Evolutionary conservation across 2,797 vertebrate genomes (phyloP).

Genomic region (Chrysocyon brachyurus): DNA sequence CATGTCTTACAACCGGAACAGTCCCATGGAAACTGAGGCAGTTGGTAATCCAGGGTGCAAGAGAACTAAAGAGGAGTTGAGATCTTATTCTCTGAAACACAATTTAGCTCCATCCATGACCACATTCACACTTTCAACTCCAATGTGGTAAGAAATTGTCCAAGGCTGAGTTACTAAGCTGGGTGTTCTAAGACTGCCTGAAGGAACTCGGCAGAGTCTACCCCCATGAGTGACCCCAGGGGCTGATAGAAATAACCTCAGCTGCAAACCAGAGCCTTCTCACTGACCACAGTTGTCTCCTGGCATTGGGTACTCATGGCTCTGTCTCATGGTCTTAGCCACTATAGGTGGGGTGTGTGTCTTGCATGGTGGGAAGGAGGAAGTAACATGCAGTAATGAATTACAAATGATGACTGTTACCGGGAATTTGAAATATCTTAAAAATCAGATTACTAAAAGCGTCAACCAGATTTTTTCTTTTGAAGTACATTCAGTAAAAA

Average conservation of each 20-base stretch:
- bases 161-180: background rate
- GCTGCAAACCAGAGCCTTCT: background rate
- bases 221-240: background rate
- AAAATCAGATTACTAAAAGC: constrained; percentile 12
- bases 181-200: constrained; percentile 49
- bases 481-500: background rate
- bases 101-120: background rate
- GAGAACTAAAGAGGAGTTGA: constrained; percentile 27
- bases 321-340: background rate
- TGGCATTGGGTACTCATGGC: background rate
- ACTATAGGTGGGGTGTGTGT: background rate
- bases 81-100: constrained; percentile 45
- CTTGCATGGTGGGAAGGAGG: background rate
- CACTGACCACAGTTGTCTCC: background rate
- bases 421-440: background rate
- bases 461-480: background rate
- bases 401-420: background rate
- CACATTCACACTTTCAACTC: constrained; percentile 48
- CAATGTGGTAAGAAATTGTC: background rate
- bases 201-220: constrained; percentile 33
- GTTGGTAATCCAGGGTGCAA: constrained; percentile 54
- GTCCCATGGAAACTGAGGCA: constrained; percentile 70
- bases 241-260: background rate
- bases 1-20: constrained; percentile 28
- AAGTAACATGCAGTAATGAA: background rate